phyloP scores from a whole-genome alignment of 2,797 vertebrate species.

The Thamnophis elegans region DNA sequence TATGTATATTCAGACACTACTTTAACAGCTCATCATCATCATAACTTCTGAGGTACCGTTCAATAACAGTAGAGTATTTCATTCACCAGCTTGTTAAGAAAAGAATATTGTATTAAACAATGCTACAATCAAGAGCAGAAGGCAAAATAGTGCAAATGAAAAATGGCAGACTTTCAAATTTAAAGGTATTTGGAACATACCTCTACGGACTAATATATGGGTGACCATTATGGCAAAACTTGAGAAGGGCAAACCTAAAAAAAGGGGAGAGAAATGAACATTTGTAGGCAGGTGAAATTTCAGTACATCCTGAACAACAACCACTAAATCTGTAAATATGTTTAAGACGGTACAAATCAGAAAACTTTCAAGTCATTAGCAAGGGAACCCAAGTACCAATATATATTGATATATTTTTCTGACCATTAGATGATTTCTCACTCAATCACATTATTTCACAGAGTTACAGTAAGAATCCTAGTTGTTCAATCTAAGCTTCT shows the following conservation, averaged over 20 bases:
- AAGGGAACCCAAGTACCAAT: background rate
- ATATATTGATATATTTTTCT: background rate
- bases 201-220: slow-evolving; percentile 78
- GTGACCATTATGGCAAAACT: slow-evolving; percentile 75
- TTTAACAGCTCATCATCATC: background rate
- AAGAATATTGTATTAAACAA: background rate
- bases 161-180: background rate
- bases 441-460: background rate
- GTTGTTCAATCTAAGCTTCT: background rate
- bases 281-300: background rate
- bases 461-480: background rate
- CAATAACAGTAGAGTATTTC: background rate
- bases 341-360: background rate
- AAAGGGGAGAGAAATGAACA: background rate
- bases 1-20: too few species aligned
- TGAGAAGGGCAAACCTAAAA: slow-evolving; percentile 78
- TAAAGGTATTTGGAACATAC: slow-evolving; percentile 61
- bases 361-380: background rate
- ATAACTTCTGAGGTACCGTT: background rate
- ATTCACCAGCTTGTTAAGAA: background rate
- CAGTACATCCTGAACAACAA: background rate
- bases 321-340: background rate
- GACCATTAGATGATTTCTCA: background rate
- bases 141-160: background rate
- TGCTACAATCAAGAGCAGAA: background rate